Base-by-base conservation (phyloP, 92 coral and sea anemone species). In the Desmophyllum pertusum region DNA sequence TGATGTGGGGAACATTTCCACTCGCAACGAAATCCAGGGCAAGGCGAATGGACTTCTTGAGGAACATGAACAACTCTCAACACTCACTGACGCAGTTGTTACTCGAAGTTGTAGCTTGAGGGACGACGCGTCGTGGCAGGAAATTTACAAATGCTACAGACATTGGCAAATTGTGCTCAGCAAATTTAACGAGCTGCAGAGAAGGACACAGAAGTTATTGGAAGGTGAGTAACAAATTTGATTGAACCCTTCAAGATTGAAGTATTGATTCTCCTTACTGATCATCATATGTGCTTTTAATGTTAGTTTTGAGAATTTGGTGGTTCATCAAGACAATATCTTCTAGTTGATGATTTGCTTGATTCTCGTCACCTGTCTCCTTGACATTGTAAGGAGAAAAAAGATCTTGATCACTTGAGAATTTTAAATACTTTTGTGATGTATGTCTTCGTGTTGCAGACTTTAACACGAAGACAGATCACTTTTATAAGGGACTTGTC, bases 111-210 rank as follows among this genome's bases (percentile, higher is more conserved):
- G 39, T 50, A 43, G 70, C 29, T 39, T 85, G 77, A 57, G 33
- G 19, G 70, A 74, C 61, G 86, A 79, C 30, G 57, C 83, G 2
- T 61, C 84, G 14, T 94, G 98, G 98, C 91, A 90, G 38, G 90
- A 79, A n/a, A 89, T 92, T 17, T 92, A 94, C 81, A 94, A 90
- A 29, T 89, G 90, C 69, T 94, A 94, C 76, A 84, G 90, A 65
- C 91, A 80, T 19, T 94, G 98, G 98, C 98, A 94, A 80, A 76
- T 91, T 78, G 89, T 92, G 35, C 83, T 94, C 87, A 86, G 85
- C 21, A 87, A 85, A 45, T 94, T 94, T 50, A 80, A 89, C 29
- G 98, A 94, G 37, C 77, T 94, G 27, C 98, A 94, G 62, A 89
- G 85, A 74, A 70, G 87, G 88, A 87, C 98, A 21, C 93, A 87